These are phyloP conservation scores for Orthosia gracilis DNA, from an alignment of 2,888 invertebrate species.

Conservation along the genomic window DNA sequence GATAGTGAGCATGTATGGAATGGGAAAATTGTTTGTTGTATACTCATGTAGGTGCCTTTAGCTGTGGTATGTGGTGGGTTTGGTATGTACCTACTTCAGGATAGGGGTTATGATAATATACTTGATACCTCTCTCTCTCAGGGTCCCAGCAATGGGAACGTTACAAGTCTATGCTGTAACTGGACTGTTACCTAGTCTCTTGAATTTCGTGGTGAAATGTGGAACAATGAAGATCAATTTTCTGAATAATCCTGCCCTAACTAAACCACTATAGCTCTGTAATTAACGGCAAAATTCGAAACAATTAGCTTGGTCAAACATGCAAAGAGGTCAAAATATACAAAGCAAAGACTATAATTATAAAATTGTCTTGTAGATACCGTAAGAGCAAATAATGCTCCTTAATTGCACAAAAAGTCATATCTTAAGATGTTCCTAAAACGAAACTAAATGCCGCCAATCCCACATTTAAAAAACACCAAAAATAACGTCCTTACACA, in stretches of 20 bases:
- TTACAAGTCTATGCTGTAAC: no score
- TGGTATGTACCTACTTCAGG: not conserved
- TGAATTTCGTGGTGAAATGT: not conserved
- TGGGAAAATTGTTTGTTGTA: conserved; percentile 24
- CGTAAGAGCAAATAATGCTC: no score
- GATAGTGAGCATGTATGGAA: conserved; percentile 46
- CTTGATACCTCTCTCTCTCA: no score
- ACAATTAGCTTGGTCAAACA: not conserved
- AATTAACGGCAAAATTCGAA: not conserved
- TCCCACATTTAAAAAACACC: not conserved
- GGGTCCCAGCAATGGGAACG: no score
- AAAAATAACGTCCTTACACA: conserved; percentile 7
- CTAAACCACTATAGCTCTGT: not conserved
- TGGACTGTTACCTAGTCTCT: no score
- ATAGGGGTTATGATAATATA: not conserved
- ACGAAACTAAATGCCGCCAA: conserved; percentile 2
- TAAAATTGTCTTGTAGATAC: no score
- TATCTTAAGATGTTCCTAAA: not conserved
- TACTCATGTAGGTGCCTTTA: conserved; percentile 10
- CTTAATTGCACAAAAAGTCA: no score
- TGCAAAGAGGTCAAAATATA: no score
- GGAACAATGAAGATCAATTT: not conserved
- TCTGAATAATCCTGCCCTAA: not conserved
- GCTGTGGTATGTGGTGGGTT: not conserved
- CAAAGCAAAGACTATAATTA: no score